Conservation (phyloP, 2,888 invertebrate species). For the Netelia virgata region DNA sequence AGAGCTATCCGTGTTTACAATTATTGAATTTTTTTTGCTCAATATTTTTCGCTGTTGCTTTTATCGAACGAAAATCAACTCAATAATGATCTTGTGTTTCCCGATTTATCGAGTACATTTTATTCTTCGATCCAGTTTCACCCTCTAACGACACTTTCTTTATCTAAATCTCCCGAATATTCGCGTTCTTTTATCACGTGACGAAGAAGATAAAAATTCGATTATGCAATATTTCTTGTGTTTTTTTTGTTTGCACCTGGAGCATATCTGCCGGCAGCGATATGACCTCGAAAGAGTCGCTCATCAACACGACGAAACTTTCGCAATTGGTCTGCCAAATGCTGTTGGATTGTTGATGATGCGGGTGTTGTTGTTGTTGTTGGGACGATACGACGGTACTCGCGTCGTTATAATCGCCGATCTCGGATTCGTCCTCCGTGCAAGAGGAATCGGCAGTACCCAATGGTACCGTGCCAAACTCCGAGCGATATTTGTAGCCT, state of each 20-base stretch:
- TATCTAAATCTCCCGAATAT: no score
- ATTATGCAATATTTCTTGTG: neutral
- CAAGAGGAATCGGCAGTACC: constrained; percentile 72
- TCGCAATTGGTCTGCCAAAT: constrained; percentile 73
- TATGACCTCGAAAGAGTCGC: constrained; percentile 84
- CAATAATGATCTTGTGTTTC: no score
- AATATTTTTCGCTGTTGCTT: no score
- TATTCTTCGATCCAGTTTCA: no score
- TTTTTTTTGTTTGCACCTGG: constrained; percentile 76
- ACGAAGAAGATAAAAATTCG: constrained; percentile 25
- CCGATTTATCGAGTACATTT: no score
- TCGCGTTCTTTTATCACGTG: no score
- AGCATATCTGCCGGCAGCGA: constrained; percentile 84
- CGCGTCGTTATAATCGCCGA: constrained; percentile 52
- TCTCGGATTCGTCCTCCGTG: constrained; percentile 69
- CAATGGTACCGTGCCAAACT: constrained; percentile 79
- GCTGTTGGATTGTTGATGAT: constrained; percentile 62
- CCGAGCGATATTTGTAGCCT: constrained; percentile 82
- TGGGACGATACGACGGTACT: neutral
- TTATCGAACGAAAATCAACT: no score
- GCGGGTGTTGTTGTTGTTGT: constrained; percentile 49
- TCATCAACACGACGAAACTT: constrained; percentile 84
- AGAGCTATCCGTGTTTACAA: no score
- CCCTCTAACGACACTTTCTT: no score
- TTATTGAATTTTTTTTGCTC: no score